These are phyloP conservation scores for Dromius quadrimaculatus DNA, from an alignment of 2,888 invertebrate genomes.

Conservation along the genomic window DNA sequence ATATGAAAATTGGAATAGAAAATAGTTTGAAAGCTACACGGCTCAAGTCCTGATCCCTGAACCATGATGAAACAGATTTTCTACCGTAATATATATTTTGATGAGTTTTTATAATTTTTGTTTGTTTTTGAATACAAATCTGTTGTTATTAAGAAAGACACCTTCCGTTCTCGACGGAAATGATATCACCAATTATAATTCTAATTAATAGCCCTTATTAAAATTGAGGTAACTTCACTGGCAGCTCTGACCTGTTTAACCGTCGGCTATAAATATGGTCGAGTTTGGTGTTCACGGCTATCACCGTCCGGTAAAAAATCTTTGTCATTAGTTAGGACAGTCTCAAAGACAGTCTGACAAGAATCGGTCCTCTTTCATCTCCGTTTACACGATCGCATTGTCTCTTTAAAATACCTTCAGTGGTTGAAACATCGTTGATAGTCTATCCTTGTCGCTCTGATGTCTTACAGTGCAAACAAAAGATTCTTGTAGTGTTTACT, in stretches of 20 bases:
- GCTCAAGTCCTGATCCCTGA: too few relatives aligned
- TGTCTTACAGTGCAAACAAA: slow-evolving; percentile 20
- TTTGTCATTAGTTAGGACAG: slow-evolving; percentile 24
- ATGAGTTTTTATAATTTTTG: too few relatives aligned
- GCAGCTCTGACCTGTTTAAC: neutral
- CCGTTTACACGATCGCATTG: slow-evolving; percentile 42
- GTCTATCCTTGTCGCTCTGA: neutral
- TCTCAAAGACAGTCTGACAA: slow-evolving; percentile 10
- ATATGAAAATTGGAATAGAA: too few relatives aligned
- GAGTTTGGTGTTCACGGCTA: slow-evolving; percentile 31
- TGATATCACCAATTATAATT: too few relatives aligned
- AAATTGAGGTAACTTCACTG: too few relatives aligned
- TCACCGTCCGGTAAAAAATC: slow-evolving; percentile 24
- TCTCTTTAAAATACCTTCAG: slow-evolving; percentile 45
- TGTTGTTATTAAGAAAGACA: too few relatives aligned
- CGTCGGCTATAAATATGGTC: slow-evolving; percentile 17
- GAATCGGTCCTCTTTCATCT: slow-evolving; percentile 37
- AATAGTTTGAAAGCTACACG: too few relatives aligned
- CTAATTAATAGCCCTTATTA: too few relatives aligned
- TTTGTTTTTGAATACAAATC: too few relatives aligned
- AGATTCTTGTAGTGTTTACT: slow-evolving; percentile 24
- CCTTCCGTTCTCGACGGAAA: too few relatives aligned
- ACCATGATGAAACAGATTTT: too few relatives aligned
- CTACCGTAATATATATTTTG: too few relatives aligned
- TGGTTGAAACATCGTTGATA: slow-evolving; percentile 12